Conservation (phyloP, 2,888 invertebrate genomes). For the Andrena chrysosceles region DNA sequence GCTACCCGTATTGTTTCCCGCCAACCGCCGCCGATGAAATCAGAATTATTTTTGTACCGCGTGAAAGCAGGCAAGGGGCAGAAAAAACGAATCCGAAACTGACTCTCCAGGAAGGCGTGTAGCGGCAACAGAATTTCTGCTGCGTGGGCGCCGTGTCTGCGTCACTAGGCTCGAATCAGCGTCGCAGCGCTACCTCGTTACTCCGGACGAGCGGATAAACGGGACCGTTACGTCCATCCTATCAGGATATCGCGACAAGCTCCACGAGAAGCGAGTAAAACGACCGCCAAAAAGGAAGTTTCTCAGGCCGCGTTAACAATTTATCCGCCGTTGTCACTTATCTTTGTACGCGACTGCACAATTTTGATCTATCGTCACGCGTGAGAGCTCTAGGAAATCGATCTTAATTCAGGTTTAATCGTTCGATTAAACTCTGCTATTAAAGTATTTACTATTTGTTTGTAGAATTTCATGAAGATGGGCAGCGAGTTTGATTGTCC, state of each 20-base stretch:
- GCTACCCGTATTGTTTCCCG: background rate
- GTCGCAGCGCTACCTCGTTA: conserved; percentile 50
- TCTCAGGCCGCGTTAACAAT: no score
- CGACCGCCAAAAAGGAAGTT: background rate
- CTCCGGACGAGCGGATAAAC: conserved; percentile 42
- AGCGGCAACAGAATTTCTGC: conserved; percentile 40
- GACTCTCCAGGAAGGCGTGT: conserved; percentile 31
- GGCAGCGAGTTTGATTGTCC: no score
- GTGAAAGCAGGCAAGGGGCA: background rate
- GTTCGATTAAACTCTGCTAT: no score
- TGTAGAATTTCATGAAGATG: no score
- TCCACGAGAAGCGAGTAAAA: background rate
- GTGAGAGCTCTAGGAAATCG: no score
- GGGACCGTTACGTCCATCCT: conserved; percentile 43
- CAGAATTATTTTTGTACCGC: conserved; percentile 29
- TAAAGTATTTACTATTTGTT: no score
- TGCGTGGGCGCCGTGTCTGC: conserved; percentile 58
- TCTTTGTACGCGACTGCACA: no score
- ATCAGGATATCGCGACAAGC: conserved; percentile 26
- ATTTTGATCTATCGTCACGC: no score
- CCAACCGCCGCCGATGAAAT: conserved; percentile 3
- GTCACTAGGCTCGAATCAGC: conserved; percentile 48
- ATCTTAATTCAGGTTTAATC: no score
- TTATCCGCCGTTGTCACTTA: no score
- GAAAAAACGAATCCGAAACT: conserved; percentile 21